Percentiles rank a stretch among this genome's conserved stretches.
Evolutionary conservation across 1,140 invertebrate genomes (phyloP).

Genomic region (Polyergus mexicanus): DNA sequence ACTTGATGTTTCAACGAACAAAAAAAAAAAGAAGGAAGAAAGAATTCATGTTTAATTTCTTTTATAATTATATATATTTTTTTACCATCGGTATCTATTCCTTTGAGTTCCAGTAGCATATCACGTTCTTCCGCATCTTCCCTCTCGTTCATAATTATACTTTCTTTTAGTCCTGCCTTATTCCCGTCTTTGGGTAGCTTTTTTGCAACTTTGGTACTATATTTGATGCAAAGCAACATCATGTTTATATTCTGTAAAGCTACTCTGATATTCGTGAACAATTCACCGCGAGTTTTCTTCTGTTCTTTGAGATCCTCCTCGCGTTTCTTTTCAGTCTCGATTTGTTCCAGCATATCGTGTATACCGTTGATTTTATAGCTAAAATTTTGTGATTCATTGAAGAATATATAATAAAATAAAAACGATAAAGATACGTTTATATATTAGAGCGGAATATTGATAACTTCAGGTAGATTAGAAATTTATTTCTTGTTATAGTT

Average conservation of each 20-base stretch:
- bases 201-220: slow-evolving; percentile 17
- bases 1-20: neutral
- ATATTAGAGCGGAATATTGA: neutral
- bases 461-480: neutral
- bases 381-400: neutral
- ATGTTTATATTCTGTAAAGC: slow-evolving; percentile 81
- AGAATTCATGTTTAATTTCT: neutral
- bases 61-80: neutral
- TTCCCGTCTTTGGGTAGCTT: slow-evolving; percentile 40
- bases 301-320: slow-evolving; percentile 78
- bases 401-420: neutral
- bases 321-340: slow-evolving; percentile 84
- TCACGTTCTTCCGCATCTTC: slow-evolving; percentile 42
- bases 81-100: slow-evolving; percentile 78
- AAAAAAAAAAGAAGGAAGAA: neutral
- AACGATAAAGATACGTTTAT: neutral
- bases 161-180: slow-evolving; percentile 5
- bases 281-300: slow-evolving; percentile 76
- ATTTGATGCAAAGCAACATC: slow-evolving; percentile 77
- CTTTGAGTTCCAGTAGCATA: slow-evolving; percentile 43
- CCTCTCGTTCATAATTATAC: slow-evolving; percentile 46
- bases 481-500: neutral
- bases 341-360: slow-evolving; percentile 83
- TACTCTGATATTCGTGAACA: slow-evolving; percentile 79
- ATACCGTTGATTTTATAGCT: slow-evolving; percentile 87